These are phyloP conservation scores for Euleptes europaea DNA, from an alignment of 2,113 vertebrate genomes.

Conservation along the genomic window DNA sequence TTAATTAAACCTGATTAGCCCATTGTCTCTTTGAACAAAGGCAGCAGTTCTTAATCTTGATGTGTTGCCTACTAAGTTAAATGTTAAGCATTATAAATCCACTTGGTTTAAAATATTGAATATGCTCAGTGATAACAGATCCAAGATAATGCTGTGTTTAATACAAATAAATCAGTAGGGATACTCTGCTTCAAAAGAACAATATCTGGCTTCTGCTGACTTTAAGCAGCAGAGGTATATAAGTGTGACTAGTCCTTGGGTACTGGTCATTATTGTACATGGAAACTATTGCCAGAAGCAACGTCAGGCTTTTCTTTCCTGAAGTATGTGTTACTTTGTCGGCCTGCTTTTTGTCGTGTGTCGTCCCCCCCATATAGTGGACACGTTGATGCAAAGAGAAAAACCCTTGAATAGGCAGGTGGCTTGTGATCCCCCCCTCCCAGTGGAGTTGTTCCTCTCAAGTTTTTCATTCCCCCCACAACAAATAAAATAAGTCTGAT, in stretches of 20 bases:
- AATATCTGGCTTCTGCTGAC: not conserved
- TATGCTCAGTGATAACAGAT: not conserved
- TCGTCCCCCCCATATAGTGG: no score
- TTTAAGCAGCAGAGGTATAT: not conserved
- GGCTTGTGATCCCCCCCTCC: no score
- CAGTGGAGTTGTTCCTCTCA: no score
- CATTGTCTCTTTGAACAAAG: not conserved
- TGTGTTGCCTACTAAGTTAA: not conserved
- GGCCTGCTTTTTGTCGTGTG: no score
- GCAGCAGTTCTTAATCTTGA: not conserved
- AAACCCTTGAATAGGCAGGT: no score
- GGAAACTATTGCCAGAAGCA: not conserved
- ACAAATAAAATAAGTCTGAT: no score
- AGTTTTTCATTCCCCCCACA: no score
- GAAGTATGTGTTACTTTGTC: no score
- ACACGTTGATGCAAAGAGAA: no score
- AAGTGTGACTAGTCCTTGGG: accelerated
- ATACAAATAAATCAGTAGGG: not conserved
- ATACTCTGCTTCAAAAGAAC: accelerated
- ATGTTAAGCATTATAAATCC: not conserved
- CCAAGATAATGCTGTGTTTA: not conserved
- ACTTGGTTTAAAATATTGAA: not conserved
- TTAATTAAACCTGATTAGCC: not conserved
- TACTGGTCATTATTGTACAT: not conserved
- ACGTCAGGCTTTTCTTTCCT: not conserved